phyloP scores from a whole-genome alignment of 2,797 vertebrate genomes.

The Neomorphus geoffroyi region DNA sequence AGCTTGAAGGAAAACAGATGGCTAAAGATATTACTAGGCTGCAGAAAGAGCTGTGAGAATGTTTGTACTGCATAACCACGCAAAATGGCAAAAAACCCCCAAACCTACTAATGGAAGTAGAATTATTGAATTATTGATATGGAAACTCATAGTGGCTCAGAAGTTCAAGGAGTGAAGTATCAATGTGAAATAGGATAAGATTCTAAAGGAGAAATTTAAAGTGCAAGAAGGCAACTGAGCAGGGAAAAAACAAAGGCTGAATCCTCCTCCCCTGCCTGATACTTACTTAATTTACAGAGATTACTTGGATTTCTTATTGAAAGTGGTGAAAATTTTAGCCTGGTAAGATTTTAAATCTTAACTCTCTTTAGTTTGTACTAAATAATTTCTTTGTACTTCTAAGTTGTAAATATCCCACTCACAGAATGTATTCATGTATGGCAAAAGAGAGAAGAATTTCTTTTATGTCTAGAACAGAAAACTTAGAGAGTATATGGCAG shows the following conservation, averaged over 20 bases:
- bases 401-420: background rate
- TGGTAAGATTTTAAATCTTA: background rate
- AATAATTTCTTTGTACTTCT: background rate
- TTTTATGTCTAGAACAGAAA: background rate
- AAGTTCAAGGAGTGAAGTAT: background rate
- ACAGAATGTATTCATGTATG: background rate
- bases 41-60: background rate
- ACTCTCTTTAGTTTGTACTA: background rate
- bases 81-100: background rate
- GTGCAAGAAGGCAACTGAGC: background rate
- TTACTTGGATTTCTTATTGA: background rate
- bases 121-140: background rate
- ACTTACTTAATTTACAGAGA: too few relatives aligned
- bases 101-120: background rate
- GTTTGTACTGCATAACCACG: background rate
- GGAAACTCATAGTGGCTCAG: background rate
- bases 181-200: background rate
- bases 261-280: background rate
- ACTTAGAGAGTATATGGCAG: background rate
- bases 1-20: background rate
- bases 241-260: background rate
- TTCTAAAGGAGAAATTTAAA: background rate
- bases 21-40: background rate
- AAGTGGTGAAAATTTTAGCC: background rate
- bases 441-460: background rate